Conservation (phyloP, 2,888 invertebrate species). For the Trissonchulus sp. region DNA sequence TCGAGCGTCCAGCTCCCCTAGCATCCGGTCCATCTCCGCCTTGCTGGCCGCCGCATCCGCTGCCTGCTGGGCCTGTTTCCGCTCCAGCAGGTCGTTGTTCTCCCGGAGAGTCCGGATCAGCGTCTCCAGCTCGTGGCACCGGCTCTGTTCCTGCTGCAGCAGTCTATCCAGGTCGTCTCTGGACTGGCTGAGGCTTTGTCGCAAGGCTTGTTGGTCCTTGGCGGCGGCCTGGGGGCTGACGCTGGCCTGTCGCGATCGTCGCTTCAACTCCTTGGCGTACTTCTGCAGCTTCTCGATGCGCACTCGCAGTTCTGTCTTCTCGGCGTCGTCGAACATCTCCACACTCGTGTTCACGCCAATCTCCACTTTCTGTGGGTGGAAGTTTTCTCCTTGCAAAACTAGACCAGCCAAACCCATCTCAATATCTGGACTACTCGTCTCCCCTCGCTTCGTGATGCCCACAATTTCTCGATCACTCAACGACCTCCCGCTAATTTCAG, state of each 20-base stretch:
- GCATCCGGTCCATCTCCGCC: background rate
- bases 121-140: background rate
- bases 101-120: background rate
- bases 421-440: background rate
- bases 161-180: background rate
- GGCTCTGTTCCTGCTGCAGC: background rate
- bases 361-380: no score
- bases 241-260: background rate
- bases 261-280: background rate
- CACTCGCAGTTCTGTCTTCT: background rate
- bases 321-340: background rate
- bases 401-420: background rate
- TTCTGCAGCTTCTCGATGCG: background rate
- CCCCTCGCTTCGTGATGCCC: background rate
- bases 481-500: background rate
- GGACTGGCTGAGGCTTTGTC: no score
- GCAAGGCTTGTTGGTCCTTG: background rate
- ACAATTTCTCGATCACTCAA: background rate
- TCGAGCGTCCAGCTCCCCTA: background rate
- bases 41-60: background rate
- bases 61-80: background rate
- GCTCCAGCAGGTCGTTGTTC: background rate
- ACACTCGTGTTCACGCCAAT: background rate
- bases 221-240: background rate
- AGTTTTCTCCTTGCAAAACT: background rate